Base-by-base conservation (phyloP, 2,113 vertebrate genomes). In the Leptosomus discolor region DNA sequence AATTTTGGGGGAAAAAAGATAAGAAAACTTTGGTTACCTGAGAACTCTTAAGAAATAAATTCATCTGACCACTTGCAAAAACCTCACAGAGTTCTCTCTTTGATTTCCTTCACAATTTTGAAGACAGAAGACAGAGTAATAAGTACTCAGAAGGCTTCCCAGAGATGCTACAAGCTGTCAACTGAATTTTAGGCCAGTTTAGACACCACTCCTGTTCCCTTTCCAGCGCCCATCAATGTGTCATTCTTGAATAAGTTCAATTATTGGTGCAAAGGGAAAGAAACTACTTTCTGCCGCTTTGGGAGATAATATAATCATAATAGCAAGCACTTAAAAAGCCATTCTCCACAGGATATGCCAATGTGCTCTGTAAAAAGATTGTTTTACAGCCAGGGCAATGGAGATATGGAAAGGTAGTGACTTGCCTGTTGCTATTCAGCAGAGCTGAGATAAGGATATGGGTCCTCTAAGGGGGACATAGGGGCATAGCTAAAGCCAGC, bases 101-200 rank as follows among this genome's bases (percentile, higher is more conserved):
- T 65, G 54, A 78, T 70, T 88, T 93, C 45, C 48, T 60, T 64
- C 61, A 45, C 32, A 32, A 64, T 85, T 94, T 64, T 7, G 2
- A 57, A 92, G 83, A 51, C 34, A 78, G 58, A 61, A 71, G n/a
- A 70, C 11, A 16, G 14, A 48, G 61, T 16, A 85, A 27, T 56
- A 83, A 71, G 45, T 19, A 61, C 73, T 79, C 69, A 32, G 74
- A 65, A 74, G 17, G 22, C 48, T 89, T 93, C 57, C 16, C 36
- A 19, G 83, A 89, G 68, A 87, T 76, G 69, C 61, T 78, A 54
- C 84, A 94, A 87, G 73, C 80, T 92, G 79, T 75, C 19, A 2
- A 36, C 43, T 92, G 86, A 78, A 71, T 94, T 94, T 89, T 73
- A 89, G 76, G 83, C 64, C 68, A 71, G 30, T 94, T 86, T 89